Percentiles rank a stretch among this genome's conserved stretches.
These are phyloP conservation scores for Cryptocheilus praepositus DNA, from an alignment of 2,888 invertebrate genomes.

Conservation along the genomic window DNA sequence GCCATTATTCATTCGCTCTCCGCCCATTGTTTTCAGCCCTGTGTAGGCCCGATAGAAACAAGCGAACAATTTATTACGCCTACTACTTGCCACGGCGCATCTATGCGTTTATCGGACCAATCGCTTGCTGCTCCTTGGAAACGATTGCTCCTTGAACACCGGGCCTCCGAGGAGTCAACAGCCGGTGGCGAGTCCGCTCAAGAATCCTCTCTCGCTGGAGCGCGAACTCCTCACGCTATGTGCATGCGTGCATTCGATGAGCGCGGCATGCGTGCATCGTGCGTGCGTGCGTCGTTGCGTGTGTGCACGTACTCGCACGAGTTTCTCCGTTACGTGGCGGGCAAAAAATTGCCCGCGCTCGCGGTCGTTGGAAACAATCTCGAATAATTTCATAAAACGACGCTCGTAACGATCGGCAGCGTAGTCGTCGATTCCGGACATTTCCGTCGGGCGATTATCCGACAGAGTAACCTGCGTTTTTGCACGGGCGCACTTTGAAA, in stretches of 20 bases:
- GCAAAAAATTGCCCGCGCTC: conserved; percentile 18
- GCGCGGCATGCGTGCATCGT: too few species aligned
- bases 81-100: conserved; percentile 52
- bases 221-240: not conserved
- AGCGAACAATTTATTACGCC: conserved; percentile 60
- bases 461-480: conserved; percentile 10
- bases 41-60: conserved; percentile 57
- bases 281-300: not conserved
- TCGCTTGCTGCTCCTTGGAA: conserved; percentile 54
- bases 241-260: not conserved
- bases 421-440: not conserved
- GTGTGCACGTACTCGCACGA: not conserved
- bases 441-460: conserved; percentile 1
- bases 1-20: conserved; percentile 32
- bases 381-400: conserved; percentile 20
- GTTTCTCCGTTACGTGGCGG: conserved; percentile 22
- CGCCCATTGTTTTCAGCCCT: conserved; percentile 46
- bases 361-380: conserved; percentile 10
- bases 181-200: conserved; percentile 28
- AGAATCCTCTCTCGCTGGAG: conserved; percentile 21
- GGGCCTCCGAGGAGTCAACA: conserved; percentile 44
- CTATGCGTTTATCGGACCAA: conserved; percentile 51
- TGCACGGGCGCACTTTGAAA: too few species aligned
- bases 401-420: conserved; percentile 11
- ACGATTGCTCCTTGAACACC: conserved; percentile 46